These are phyloP conservation scores for Distichodus sexfasciatus DNA, from an alignment of 2,797 vertebrate genomes.

Conservation along the genomic window DNA sequence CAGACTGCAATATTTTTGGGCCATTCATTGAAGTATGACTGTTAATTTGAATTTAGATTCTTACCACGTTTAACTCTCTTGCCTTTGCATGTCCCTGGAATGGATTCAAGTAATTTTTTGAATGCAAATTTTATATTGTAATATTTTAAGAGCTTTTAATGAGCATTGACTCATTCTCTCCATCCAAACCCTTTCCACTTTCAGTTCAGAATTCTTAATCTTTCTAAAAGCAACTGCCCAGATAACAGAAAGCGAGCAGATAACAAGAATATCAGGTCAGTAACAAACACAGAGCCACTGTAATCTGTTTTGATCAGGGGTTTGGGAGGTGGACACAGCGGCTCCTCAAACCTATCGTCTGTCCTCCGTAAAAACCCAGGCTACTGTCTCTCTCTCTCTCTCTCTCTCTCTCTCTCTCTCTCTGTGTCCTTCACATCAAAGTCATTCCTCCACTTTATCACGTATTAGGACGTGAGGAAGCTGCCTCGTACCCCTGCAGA, in stretches of 20 bases:
- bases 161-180: background rate
- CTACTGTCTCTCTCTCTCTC: slow-evolving; percentile 25
- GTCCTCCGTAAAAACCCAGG: slow-evolving; percentile 49
- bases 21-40: too few species aligned
- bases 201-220: background rate
- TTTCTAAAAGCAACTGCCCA: slow-evolving; percentile 17
- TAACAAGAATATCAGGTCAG: slow-evolving; percentile 10
- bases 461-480: slow-evolving; percentile 39
- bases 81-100: too few species aligned
- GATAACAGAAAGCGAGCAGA: slow-evolving; percentile 9
- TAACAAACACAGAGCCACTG: slow-evolving; percentile 30
- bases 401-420: slow-evolving; percentile 13
- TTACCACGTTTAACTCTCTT: too few species aligned
- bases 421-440: slow-evolving; percentile 49
- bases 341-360: slow-evolving; percentile 56
- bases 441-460: slow-evolving; percentile 43
- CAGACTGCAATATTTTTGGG: too few species aligned
- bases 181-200: background rate
- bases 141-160: too few species aligned
- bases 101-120: too few species aligned
- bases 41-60: too few species aligned
- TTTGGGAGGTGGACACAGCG: slow-evolving; percentile 43
- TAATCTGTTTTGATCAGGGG: slow-evolving; percentile 40
- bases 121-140: too few species aligned
- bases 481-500: slow-evolving; percentile 41